phyloP scores from a whole-genome alignment of 2,797 vertebrate genomes.

The Oryzias dopingdopingensis region DNA sequence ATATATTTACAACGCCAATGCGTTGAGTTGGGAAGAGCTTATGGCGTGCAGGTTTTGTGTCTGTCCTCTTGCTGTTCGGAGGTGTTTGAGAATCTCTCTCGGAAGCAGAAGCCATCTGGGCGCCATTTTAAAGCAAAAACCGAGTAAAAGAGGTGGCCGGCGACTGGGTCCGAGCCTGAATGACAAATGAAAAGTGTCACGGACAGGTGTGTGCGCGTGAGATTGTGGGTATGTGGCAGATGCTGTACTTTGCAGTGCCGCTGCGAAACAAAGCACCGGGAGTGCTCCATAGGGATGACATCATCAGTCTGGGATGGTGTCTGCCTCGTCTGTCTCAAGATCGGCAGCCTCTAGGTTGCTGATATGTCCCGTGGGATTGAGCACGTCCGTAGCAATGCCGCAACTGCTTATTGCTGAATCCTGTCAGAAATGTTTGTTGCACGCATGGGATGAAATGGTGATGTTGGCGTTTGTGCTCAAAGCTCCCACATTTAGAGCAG shows the following conservation, averaged over 20 bases:
- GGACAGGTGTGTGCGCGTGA: constrained; percentile 51
- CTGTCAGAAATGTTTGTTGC: neutral
- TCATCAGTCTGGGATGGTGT: constrained; percentile 77
- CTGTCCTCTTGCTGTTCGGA: constrained; percentile 14
- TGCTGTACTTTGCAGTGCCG: constrained; percentile 69
- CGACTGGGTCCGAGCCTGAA: constrained; percentile 37
- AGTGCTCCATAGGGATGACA: constrained; percentile 72
- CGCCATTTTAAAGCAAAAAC: constrained; percentile 42
- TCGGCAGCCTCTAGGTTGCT: constrained; percentile 57
- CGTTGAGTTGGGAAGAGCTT: constrained; percentile 6
- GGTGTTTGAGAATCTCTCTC: constrained; percentile 10
- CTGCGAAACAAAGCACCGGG: constrained; percentile 75
- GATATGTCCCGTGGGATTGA: constrained; percentile 25
- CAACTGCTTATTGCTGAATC: constrained; percentile 15
- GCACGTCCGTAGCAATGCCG: constrained; percentile 28
- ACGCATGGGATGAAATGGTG: constrained; percentile 2
- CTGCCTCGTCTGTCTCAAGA: constrained; percentile 65
- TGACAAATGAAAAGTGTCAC: constrained; percentile 59
- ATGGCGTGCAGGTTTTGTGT: constrained; percentile 18
- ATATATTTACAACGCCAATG: constrained; percentile 25
- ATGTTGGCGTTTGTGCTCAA: neutral
- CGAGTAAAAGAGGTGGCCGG: constrained; percentile 32
- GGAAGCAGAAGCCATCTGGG: constrained; percentile 21
- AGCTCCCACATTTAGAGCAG: constrained; percentile 8
- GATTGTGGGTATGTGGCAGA: constrained; percentile 44